Conservation (phyloP, 2,797 vertebrate species). For the Thaleichthys pacificus region DNA sequence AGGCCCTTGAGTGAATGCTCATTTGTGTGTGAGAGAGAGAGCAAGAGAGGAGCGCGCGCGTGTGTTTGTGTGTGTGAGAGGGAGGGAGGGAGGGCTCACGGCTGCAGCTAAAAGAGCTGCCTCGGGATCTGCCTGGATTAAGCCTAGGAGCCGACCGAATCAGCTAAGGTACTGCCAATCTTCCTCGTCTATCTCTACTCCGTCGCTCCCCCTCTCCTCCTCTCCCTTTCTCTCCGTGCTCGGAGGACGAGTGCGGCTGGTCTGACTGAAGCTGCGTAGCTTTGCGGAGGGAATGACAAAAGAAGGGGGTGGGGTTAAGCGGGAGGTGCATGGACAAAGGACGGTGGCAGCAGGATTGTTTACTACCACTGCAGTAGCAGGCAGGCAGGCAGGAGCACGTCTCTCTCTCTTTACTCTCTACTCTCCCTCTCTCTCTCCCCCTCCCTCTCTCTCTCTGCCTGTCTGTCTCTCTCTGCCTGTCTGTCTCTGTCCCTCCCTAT, state of each 20-base stretch:
- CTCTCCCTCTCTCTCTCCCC: slow-evolving; percentile 15
- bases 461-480: neutral
- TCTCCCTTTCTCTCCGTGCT: slow-evolving; percentile 21
- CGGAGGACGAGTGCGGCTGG: slow-evolving; percentile 40
- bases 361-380: slow-evolving; percentile 70
- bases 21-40: slow-evolving; percentile 77
- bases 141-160: slow-evolving; percentile 69
- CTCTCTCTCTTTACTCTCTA: slow-evolving; percentile 21
- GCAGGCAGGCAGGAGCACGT: slow-evolving; percentile 31
- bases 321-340: slow-evolving; percentile 77
- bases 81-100: slow-evolving; percentile 10
- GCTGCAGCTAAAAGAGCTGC: slow-evolving; percentile 77
- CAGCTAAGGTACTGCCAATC: slow-evolving; percentile 70
- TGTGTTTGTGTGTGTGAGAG: slow-evolving; percentile 1
- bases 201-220: neutral
- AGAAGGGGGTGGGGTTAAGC: slow-evolving; percentile 79
- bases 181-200: slow-evolving; percentile 26
- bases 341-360: slow-evolving; percentile 72
- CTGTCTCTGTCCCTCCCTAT: slow-evolving; percentile 1
- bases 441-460: slow-evolving; percentile 6
- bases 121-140: slow-evolving; percentile 76
- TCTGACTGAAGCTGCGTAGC: slow-evolving; percentile 49
- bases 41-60: neutral
- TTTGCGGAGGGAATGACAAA: slow-evolving; percentile 66
- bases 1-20: slow-evolving; percentile 84